Base-by-base conservation (phyloP, 2,113 vertebrate genomes). In the Petroica traversi region DNA sequence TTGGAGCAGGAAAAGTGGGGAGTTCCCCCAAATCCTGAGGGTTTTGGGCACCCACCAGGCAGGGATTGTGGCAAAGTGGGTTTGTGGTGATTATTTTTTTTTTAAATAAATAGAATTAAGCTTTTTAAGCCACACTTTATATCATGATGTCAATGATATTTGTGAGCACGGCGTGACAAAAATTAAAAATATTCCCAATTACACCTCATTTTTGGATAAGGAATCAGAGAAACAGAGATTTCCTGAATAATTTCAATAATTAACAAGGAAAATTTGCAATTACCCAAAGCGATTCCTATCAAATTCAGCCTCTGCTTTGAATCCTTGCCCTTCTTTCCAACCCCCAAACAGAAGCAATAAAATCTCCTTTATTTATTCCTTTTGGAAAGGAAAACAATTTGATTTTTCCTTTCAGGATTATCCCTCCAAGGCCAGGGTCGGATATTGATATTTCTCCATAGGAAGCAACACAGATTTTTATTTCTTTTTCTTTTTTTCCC, bases 11-110 rank as follows among this genome's bases (percentile, higher is more conserved):
- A 64, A 43, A 63, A 43, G 10, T 64, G 1, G 6, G 1, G 17
- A 1, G 3, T 24, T 24, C 11, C 12, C 12, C 11, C 7, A 8
- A 0, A 3, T 58, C 4, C 2, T 3, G 7, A 22, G 26, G 8
- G 24, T 51, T 59, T n/a, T 15, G 51, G 66, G 45, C 8, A 0
- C 8, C 19, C 24, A 5, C 2, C 29, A 26, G 19, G 6, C 33
- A 24, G 33, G 55, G 72, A 59, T 14, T 31, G 2, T 26, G 36
- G 19, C 54, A 26, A 23, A 43, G 36, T 29, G 1, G 0, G 12
- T 54, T 52, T 52, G 31, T 63, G 31, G 11, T 14, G 25, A 52
- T 34, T 5, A 43, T 14, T 14, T 49, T 66, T 46, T 14, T n/a
- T n/a, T n/a, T n/a, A 41, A 74, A 36, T 6, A 36, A n/a, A 40